Conservation (phyloP, 2,888 invertebrate species). For the Drosophila infuscata region DNA sequence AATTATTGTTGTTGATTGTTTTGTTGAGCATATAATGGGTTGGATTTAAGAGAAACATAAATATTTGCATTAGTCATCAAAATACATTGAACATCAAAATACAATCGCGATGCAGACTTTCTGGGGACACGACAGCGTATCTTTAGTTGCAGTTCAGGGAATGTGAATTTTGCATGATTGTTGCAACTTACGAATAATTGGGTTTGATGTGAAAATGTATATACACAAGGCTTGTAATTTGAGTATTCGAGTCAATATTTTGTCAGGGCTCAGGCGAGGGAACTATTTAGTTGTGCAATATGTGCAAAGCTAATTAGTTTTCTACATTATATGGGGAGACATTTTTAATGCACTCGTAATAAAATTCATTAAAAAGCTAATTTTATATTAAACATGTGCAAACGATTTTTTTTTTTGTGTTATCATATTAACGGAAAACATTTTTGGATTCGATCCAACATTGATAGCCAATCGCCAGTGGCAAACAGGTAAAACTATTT, state of each 20-base stretch:
- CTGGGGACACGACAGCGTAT: slow-evolving; percentile 1
- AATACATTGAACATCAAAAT: slow-evolving; percentile 41
- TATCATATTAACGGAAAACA: neutral
- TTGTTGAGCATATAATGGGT: slow-evolving; percentile 11
- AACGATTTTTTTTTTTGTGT: neutral
- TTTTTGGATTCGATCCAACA: neutral
- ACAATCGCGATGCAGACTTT: slow-evolving; percentile 40
- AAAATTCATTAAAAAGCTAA: slow-evolving; percentile 2
- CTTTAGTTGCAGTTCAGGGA: neutral
- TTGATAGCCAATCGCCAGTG: neutral
- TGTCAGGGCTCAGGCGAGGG: neutral
- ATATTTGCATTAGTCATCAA: slow-evolving; percentile 51
- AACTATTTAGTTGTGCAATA: slow-evolving; percentile 6
- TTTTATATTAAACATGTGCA: slow-evolving; percentile 8
- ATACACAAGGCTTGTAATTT: slow-evolving; percentile 42
- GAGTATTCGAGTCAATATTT: slow-evolving; percentile 17
- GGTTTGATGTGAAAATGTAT: slow-evolving; percentile 28
- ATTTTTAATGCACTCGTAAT: slow-evolving; percentile 12
- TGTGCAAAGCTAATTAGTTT: slow-evolving; percentile 26
- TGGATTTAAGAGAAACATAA: slow-evolving; percentile 25
- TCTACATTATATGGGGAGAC: slow-evolving; percentile 17
- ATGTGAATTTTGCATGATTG: slow-evolving; percentile 19
- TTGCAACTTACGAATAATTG: slow-evolving; percentile 28
- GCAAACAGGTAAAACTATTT: neutral
- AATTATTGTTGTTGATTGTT: slow-evolving; percentile 12